Evolutionary conservation across 2,113 vertebrate genomes (phyloP), one percentile per base, ranked within the genome.

Genomic region (Urocitellus parryii): DNA sequence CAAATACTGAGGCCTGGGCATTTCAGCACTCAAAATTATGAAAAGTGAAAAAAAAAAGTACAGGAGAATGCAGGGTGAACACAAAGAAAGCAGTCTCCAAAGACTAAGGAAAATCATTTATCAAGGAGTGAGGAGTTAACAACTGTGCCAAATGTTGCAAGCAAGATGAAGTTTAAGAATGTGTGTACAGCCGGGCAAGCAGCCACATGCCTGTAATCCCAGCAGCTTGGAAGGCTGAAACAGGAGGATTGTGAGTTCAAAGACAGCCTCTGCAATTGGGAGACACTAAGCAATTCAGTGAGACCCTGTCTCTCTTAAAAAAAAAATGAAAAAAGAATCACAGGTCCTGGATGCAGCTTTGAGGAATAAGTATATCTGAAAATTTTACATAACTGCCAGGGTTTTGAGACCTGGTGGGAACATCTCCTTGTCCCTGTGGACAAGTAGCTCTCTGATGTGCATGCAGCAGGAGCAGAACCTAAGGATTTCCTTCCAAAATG

Each of bases 291-390:
- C 51, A 51, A 51, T 14, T 51, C 51, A 51, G 2, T 51, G 13
- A 51, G 13, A 51, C 51, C 13, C 51, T 51, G 51, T 51, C 51
- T 51, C 51, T 51, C 51, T 45, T 45, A 14, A 51, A 51, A 51
- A 51, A 51, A 51, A 51, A 51, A 51, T 13, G 13, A 51, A 56
- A 56, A 56, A 56, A 56, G 16, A 56, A 56, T 76, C 76, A 10
- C 1, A 77, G 74, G 32, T 29, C 58, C 48, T 88, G 32, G 27
- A 94, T 61, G 12, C 37, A 80, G 16, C 24, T 32, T 80, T 29
- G 27, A 25, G 70, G 20, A 92, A 82, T 90, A 25, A 91, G 42
- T 24, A 10, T 42, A 89, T 12, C 85, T 85, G 37, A 96, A 96
- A 73, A 17, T 45, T 45, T 45, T 63, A 68, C 17, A 68, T 58